Base-by-base conservation (phyloP, 2,113 vertebrate genomes). In the Menidia beryllina region DNA sequence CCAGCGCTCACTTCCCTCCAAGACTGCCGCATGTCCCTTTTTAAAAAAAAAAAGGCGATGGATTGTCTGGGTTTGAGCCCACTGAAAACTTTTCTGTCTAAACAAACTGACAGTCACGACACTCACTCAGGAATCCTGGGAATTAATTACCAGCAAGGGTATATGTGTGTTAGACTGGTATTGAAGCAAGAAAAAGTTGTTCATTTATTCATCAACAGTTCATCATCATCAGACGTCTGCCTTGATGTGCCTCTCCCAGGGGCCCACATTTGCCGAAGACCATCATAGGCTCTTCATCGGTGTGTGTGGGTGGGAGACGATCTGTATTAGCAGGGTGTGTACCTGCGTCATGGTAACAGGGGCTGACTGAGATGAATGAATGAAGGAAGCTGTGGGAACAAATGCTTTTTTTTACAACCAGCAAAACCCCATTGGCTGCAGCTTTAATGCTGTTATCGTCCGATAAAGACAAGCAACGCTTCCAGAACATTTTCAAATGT, bases 121-220 rank as follows among this genome's bases (percentile, higher is more conserved):
- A 21, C 56, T 70, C 17, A 0, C 61, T 61, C 43, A 55, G 23
- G 76, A 81, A 81, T 60, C 81, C 50, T 66, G 84, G 79, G 86
- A 88, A 55, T 89, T 79, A 85, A 91, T 90, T 88, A 87, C 69
- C 62, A 69, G 71, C 48, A n/a, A 72, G 57, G 72, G 61, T 59
- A 63, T 86, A 59, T 66, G 65, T 66, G 65, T 78, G 72, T 75
- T 47, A 68, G 63, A 69, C 19, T 53, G 21, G 24, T 34, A 74
- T 9, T 65, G 72, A 83, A 84, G 79, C 49, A 17, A 1, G 17
- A 65, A 53, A 24, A 83, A 78, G 65, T 51, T 34, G 61, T 66
- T 84, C 55, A 83, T 86, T 79, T 85, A 84, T 88, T 85, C 78
- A 89, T 83, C 73, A 69, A 34, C 70, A 26, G 50, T 45, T 81